A percentile compares a stretch with the other conserved stretches of the same genome.
phyloP scores from a whole-genome alignment of 2,113 vertebrate species.

The Drymodes brunneopygia region DNA sequence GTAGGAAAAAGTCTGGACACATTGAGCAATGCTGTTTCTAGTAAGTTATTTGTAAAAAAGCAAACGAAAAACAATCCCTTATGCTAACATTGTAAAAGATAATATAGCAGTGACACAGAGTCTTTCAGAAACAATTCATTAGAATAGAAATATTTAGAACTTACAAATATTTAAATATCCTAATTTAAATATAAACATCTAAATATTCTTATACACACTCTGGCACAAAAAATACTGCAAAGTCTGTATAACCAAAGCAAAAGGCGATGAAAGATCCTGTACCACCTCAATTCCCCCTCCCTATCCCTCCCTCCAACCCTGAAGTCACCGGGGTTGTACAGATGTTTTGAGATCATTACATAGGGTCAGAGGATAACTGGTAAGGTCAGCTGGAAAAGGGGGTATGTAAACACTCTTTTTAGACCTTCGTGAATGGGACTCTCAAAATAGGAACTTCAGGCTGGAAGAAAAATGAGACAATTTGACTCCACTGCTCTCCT shows the following conservation, averaged over 20 bases:
- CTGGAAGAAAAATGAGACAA: conserved; percentile 63
- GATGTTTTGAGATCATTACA: conserved; percentile 65
- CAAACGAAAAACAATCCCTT: neutral
- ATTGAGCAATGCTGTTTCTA: neutral
- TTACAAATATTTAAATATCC: neutral
- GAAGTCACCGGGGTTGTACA: conserved; percentile 13
- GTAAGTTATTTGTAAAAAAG: neutral
- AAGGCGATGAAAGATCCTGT: conserved; percentile 42
- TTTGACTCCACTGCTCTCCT: conserved; percentile 10
- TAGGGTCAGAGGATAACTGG: conserved; percentile 69
- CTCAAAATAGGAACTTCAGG: conserved; percentile 63
- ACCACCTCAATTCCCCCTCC: conserved; percentile 11
- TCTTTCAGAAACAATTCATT: conserved; percentile 32
- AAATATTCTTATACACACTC: conserved; percentile 4
- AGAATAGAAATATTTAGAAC: neutral
- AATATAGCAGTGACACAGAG: neutral
- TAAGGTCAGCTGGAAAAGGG: conserved; percentile 64
- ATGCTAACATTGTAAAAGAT: neutral
- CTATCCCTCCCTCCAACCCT: neutral
- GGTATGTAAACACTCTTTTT: conserved; percentile 66
- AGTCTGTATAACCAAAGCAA: neutral
- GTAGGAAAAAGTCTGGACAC: neutral
- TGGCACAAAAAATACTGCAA: neutral
- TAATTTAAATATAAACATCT: neutral
- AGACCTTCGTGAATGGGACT: conserved; percentile 64